Evolutionary conservation across 2,888 invertebrate species (phyloP), one percentile per base, ranked within the genome.

Genomic region (Stictocephala bisonia): DNA sequence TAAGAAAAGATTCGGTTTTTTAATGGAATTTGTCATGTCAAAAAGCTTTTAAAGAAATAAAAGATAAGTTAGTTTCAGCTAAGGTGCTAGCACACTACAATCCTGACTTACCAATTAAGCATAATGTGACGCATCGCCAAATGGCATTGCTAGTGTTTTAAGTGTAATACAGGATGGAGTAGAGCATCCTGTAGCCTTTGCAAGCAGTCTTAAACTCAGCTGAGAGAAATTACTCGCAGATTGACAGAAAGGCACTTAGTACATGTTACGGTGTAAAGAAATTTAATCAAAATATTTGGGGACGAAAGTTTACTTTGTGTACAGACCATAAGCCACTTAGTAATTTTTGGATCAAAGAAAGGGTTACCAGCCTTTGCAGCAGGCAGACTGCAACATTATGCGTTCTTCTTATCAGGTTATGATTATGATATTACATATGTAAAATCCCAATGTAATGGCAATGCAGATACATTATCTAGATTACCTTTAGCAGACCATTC

Each of bases 281-380:
- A 18, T 71, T 71, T 18, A 71, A 70, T 40, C 70, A 70, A 26
- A 56, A 53, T 53, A 7, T 70, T 9, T 70, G 18, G 7, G 70
- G 70, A 26, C 29, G 29, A 11, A 70, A 70, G 22, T 70, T 70
- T 11, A 53, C 40, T 9, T 15, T 70, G 20, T 15, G 11, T 26
- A 70, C 70, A n/a, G 56, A 70, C 31, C 31, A 53, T 29, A 70
- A 70, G 27, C 53, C 56, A 31, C 35, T 70, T n/a, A n/a, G n/a
- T n/a, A n/a, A n/a, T n/a, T n/a, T n/a, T n/a, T n/a, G n/a, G n/a
- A n/a, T n/a, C n/a, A n/a, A n/a, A n/a, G n/a, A n/a, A n/a, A n/a
- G n/a, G n/a, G n/a, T n/a, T n/a, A n/a, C n/a, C n/a, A n/a, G n/a
- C n/a, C n/a, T n/a, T n/a, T n/a, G n/a, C n/a, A n/a, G n/a, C n/a